Conservation (phyloP, 2,113 vertebrate species). For the Bos javanicus region DNA sequence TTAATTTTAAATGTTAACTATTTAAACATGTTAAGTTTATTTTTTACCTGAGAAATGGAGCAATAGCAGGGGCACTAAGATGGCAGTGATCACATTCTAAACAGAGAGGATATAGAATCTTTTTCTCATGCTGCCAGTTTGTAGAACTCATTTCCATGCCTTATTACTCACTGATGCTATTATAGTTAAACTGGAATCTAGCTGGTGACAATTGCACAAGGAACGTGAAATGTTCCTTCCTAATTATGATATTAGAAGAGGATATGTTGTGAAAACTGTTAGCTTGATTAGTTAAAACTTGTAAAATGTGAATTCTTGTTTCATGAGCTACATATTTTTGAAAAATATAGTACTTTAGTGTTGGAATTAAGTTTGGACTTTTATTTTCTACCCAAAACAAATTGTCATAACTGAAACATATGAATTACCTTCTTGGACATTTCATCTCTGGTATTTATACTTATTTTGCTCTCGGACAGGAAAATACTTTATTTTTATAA, state of each 20-base stretch:
- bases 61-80: background rate
- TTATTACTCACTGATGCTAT: constrained; percentile 37
- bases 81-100: background rate
- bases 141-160: constrained; percentile 27
- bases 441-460: background rate
- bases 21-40: background rate
- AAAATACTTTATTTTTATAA: background rate
- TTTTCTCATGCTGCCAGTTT: background rate
- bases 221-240: constrained; percentile 17
- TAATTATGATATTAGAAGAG: constrained; percentile 53
- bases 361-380: background rate
- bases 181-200: constrained; percentile 51
- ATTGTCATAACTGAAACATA: background rate
- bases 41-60: constrained; percentile 10
- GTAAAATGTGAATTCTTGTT: background rate
- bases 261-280: constrained; percentile 59
- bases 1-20: constrained; percentile 8
- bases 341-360: background rate
- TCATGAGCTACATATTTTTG: background rate
- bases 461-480: background rate
- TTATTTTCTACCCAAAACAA: background rate
- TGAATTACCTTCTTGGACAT: background rate
- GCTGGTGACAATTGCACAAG: background rate
- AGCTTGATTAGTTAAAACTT: constrained; percentile 43
- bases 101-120: background rate